Base-by-base conservation (phyloP, 2,797 vertebrate genomes). In the Oreortyx pictus region DNA sequence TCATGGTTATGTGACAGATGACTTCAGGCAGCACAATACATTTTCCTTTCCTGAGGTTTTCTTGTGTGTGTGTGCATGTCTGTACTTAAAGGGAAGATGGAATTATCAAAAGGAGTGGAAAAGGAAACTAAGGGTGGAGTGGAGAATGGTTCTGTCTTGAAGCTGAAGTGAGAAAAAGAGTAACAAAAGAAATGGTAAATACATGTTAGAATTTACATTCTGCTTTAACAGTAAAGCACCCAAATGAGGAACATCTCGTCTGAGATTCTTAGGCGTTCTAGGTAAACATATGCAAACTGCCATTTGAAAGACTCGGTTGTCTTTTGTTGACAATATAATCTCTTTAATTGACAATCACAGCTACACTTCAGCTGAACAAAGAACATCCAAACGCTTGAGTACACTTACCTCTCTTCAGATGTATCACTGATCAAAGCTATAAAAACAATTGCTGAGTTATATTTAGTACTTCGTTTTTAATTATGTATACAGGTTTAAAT, bases 171-270 rank as follows among this genome's bases (percentile, higher is more conserved):
- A 94, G 97, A 98, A 50, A 66, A 50, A 67, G 97, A 98, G 72
- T 97, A 98, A 81, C 85, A 95, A 88, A 97, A 92, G 70, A 97
- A 98, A 82, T 98, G 98, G 98, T 98, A 95, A 93, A 46, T 88
- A 83, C 93, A 79, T 65, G 15, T 24, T 33, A 78, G 91, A 87
- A 87, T 92, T 91, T 88, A 82, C 74, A 61, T 74, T 54, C 65
- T 74, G 49, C 14, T 77, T 50, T 77, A 90, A 56, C 65, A 89
- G 54, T 91, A 82, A 93, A 91, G 65, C 86, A 91, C 75, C 17
- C 72, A 86, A 90, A 91, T n/a, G 88, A 93, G 92, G 49, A 79
- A 80, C 92, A 85, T 27, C 47, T 74, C 39, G 80, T 57, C 31
- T 39, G n/a, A 10, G 15, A 76, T 39, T 19, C 67, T 74, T 88